These are phyloP conservation scores for Melanotaenia parkinsoni DNA, from an alignment of 2,797 vertebrate species.

Conservation along the genomic window DNA sequence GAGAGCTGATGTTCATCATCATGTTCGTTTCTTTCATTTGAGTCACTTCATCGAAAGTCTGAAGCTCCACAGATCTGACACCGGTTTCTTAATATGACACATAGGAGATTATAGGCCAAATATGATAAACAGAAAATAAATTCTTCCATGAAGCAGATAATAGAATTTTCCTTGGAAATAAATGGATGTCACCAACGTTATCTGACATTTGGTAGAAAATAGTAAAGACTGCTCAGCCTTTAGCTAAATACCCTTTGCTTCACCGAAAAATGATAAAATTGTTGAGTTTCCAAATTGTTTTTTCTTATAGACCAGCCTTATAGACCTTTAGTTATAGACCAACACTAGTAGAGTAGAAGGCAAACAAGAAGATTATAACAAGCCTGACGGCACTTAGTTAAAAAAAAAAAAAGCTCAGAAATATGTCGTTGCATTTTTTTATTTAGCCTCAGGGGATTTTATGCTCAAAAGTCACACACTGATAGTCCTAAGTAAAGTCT, in stretches of 20 bases:
- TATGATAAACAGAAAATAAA: conserved; percentile 20
- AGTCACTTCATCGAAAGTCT: conserved; percentile 25
- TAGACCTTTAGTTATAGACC: background rate
- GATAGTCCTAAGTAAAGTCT: too few relatives aligned
- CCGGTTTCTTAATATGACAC: conserved; percentile 37
- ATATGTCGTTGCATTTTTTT: conserved; percentile 17
- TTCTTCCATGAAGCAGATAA: conserved; percentile 2
- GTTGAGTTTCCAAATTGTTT: background rate
- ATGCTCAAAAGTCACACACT: too few relatives aligned
- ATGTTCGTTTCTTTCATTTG: conserved; percentile 46
- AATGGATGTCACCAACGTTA: background rate
- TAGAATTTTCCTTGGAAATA: background rate
- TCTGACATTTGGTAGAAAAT: background rate
- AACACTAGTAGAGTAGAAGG: conserved; percentile 12
- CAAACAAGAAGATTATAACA: conserved; percentile 28
- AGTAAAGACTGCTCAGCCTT: background rate
- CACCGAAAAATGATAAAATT: background rate
- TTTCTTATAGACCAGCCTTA: background rate
- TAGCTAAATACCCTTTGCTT: background rate
- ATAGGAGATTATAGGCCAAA: conserved; percentile 13
- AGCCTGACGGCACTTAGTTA: conserved; percentile 26
- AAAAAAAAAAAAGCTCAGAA: background rate
- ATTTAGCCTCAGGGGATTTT: conserved; percentile 5
- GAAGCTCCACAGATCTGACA: conserved; percentile 15
- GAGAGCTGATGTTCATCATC: conserved; percentile 8